A percentile compares a stretch with the other conserved stretches of the same genome.
Evolutionary conservation across 2,888 invertebrate species (phyloP).

Genomic region (Dioctria linearis): DNA sequence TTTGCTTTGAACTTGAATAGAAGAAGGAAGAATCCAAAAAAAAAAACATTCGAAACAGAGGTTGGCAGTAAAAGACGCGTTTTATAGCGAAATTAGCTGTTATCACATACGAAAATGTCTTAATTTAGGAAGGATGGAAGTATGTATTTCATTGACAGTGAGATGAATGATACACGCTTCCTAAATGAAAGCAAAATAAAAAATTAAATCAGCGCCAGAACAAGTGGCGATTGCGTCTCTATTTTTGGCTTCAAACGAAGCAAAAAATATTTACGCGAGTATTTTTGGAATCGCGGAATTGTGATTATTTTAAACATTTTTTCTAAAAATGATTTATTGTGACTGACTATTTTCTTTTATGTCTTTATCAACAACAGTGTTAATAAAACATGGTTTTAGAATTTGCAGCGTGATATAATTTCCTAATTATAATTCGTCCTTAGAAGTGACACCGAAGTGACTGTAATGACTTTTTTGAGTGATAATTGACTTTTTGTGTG

Average conservation of each 20-base stretch:
- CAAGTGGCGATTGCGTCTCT: neutral
- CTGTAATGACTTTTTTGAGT: neutral
- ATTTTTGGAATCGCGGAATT: slow-evolving; percentile 7
- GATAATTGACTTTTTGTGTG: neutral
- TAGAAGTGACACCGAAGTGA: neutral
- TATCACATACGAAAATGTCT: slow-evolving; percentile 1
- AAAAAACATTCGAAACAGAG: neutral
- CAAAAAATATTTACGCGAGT: neutral
- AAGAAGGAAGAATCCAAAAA: neutral
- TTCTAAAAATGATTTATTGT: slow-evolving; percentile 28
- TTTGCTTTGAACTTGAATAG: slow-evolving; percentile 1
- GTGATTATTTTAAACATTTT: slow-evolving; percentile 3
- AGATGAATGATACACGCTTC: neutral
- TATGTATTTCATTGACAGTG: too few species aligned
- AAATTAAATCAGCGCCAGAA: neutral
- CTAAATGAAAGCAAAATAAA: neutral
- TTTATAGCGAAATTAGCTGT: neutral
- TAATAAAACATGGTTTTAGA: slow-evolving; percentile 1
- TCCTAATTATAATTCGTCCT: neutral
- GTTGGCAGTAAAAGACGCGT: neutral
- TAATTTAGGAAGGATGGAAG: neutral
- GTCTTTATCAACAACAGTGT: slow-evolving; percentile 12
- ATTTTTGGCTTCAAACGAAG: neutral
- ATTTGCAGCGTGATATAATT: neutral
- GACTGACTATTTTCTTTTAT: neutral